Evolutionary conservation across 2,113 vertebrate genomes (phyloP).

Genomic region (Trematomus loennbergii): DNA sequence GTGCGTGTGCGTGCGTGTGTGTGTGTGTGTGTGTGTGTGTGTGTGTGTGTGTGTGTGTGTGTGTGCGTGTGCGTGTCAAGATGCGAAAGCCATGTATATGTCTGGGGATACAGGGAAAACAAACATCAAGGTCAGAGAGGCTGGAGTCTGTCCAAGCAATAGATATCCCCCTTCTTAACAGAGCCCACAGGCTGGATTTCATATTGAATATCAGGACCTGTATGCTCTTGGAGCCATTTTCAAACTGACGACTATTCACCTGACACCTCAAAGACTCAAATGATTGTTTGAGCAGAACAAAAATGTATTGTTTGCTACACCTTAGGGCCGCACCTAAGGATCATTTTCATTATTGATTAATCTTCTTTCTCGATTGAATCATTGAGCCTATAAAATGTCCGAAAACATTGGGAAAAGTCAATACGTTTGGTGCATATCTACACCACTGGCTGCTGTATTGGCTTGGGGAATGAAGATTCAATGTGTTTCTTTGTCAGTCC

Average conservation of each 20-base stretch:
- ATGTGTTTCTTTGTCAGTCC: no score
- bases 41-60: constrained; percentile 59
- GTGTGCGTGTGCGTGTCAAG: constrained; percentile 51
- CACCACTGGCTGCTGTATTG: no score
- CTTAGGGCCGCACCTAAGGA: background rate
- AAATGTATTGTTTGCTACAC: background rate
- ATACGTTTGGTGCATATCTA: no score
- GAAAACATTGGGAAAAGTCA: no score
- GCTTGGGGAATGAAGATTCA: no score
- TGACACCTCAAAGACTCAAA: constrained; percentile 19
- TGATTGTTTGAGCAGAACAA: background rate
- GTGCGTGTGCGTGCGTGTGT: constrained; percentile 58
- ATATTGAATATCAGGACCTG: constrained; percentile 33
- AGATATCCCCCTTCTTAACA: constrained; percentile 55
- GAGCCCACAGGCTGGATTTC: constrained; percentile 32
- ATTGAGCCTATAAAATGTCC: no score
- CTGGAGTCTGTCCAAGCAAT: constrained; percentile 71
- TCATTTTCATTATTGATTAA: no score
- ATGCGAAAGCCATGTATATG: constrained; percentile 72
- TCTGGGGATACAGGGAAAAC: constrained; percentile 77
- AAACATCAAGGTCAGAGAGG: constrained; percentile 80
- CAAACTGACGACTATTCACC: background rate
- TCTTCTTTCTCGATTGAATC: no score
- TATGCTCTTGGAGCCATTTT: constrained; percentile 16
- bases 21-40: constrained; percentile 59